Percentiles rank a stretch among this genome's conserved stretches.
These are phyloP conservation scores for Clivina fossor DNA, from an alignment of 2,888 invertebrate species.

Conservation along the genomic window DNA sequence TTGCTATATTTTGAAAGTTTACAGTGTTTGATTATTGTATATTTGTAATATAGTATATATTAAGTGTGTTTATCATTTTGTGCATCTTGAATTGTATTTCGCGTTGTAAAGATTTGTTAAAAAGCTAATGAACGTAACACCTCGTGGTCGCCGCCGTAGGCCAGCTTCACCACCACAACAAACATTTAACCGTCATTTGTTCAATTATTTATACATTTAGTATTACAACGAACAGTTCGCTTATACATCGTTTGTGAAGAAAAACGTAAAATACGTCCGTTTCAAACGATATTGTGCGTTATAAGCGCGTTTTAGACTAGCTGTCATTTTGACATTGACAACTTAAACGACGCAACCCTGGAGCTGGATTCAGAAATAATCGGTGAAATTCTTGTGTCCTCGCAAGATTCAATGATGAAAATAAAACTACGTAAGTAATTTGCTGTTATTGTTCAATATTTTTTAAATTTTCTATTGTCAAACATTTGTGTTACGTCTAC, in stretches of 20 bases:
- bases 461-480: background rate
- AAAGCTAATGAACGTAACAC: slow-evolving; percentile 25
- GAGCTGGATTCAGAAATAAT: slow-evolving; percentile 33
- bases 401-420: slow-evolving; percentile 30
- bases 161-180: slow-evolving; percentile 22
- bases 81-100: slow-evolving; percentile 25
- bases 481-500: background rate
- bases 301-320: slow-evolving; percentile 17
- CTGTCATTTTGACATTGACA: slow-evolving; percentile 34
- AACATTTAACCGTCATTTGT: slow-evolving; percentile 4
- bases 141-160: slow-evolving; percentile 31
- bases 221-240: slow-evolving; percentile 6
- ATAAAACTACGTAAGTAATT: slow-evolving; percentile 29
- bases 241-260: slow-evolving; percentile 1
- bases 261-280: background rate
- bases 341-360: slow-evolving; percentile 31
- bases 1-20: slow-evolving; percentile 32
- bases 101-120: slow-evolving; percentile 23
- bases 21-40: slow-evolving; percentile 27
- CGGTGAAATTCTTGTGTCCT: slow-evolving; percentile 29
- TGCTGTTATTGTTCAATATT: slow-evolving; percentile 3
- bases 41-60: slow-evolving; percentile 8
- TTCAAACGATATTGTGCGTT: slow-evolving; percentile 19
- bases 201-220: slow-evolving; percentile 2
- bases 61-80: slow-evolving; percentile 12